These are phyloP conservation scores for Drosophila teissieri DNA, from an alignment of 1,140 invertebrate species.

Conservation along the genomic window DNA sequence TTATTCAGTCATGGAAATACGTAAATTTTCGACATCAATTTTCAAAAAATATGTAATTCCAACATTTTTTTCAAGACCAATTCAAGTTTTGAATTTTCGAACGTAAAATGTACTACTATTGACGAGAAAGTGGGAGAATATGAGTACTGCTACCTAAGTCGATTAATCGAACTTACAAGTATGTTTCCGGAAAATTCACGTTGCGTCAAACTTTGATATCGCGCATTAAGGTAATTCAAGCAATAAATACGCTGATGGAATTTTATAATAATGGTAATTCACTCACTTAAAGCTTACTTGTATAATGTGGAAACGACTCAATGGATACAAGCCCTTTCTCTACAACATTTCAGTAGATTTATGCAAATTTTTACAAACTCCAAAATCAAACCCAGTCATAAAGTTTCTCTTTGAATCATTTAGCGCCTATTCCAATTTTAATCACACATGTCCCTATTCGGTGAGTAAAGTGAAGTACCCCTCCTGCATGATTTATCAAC, in stretches of 20 bases:
- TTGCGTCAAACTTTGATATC: background rate
- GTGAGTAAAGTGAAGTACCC: background rate
- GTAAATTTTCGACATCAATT: background rate
- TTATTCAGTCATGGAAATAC: background rate
- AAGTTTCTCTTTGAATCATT: background rate
- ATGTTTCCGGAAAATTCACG: background rate
- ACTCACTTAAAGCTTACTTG: background rate
- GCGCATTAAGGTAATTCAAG: background rate
- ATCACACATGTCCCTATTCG: background rate
- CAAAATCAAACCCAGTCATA: background rate
- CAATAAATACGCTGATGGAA: too few species aligned
- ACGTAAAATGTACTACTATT: conserved; percentile 14
- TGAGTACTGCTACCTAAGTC: conserved; percentile 24
- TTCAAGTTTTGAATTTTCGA: conserved; percentile 10
- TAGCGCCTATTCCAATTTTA: background rate
- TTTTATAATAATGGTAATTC: background rate
- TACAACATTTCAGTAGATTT: background rate
- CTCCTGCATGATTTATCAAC: background rate
- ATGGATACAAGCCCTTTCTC: background rate
- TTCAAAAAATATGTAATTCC: background rate
- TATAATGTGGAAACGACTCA: background rate
- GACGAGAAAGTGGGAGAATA: background rate
- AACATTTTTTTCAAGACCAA: background rate
- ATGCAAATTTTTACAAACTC: background rate
- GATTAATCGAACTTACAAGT: conserved; percentile 19